These are phyloP conservation scores for Oceanodroma tethys DNA, from an alignment of 2,113 vertebrate genomes.

Conservation along the genomic window DNA sequence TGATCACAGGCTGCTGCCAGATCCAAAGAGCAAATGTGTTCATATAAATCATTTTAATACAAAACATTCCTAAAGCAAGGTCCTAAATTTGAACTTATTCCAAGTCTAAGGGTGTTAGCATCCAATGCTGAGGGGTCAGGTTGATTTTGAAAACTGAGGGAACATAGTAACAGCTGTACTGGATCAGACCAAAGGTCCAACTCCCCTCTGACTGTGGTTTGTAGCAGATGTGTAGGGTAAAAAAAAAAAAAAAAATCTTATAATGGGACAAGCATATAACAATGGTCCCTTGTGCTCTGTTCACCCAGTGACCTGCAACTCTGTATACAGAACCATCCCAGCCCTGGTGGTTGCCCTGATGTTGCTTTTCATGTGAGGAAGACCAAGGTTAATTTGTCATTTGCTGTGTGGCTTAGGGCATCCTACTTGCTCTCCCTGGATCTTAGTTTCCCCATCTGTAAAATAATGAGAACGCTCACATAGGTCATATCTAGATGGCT, in stretches of 20 bases:
- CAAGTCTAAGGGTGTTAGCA: neutral
- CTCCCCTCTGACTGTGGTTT: neutral
- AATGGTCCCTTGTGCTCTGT: neutral
- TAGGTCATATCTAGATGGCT: too few relatives aligned
- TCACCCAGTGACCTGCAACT: neutral
- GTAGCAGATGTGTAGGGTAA: neutral
- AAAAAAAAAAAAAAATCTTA: neutral
- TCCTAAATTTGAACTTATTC: neutral
- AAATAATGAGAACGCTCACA: neutral
- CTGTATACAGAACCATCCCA: neutral
- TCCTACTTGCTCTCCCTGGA: neutral
- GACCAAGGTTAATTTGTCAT: neutral
- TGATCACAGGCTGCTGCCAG: neutral
- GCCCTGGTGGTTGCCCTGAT: neutral
- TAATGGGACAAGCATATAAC: neutral
- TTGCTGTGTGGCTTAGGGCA: neutral
- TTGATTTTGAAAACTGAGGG: neutral
- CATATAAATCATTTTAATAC: neutral
- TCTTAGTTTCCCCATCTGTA: neutral
- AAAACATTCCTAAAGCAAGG: slow-evolving; percentile 5
- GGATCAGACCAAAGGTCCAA: neutral
- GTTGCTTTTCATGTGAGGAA: neutral
- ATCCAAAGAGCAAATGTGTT: slow-evolving; percentile 14
- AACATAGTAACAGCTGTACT: neutral
- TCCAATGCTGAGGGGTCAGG: neutral